phyloP scores from a whole-genome alignment of 2,113 vertebrate species.

The Hemicordylus capensis region DNA sequence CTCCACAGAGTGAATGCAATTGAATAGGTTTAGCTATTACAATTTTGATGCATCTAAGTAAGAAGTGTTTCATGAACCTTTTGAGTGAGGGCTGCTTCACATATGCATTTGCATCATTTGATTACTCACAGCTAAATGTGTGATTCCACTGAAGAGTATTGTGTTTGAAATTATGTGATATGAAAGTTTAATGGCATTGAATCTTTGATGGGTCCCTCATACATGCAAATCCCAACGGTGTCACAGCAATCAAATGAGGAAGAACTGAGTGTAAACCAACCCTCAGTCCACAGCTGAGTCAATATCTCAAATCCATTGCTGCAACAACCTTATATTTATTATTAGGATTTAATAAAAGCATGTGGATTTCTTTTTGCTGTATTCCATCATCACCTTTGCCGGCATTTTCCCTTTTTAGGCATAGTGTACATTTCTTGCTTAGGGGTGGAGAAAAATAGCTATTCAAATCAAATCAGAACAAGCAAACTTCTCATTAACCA shows the following conservation, averaged over 20 bases:
- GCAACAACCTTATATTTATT: neutral
- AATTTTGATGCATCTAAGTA: neutral
- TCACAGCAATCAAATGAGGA: neutral
- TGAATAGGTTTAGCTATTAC: too few relatives aligned
- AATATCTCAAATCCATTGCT: neutral
- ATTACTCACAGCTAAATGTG: neutral
- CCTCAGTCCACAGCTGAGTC: neutral
- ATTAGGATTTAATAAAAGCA: slow-evolving; percentile 20
- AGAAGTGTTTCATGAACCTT: neutral
- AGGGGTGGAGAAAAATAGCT: neutral
- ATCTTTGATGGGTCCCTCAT: neutral
- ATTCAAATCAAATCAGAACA: slow-evolving; percentile 49
- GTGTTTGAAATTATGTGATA: neutral
- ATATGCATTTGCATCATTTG: neutral
- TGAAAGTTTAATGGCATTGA: neutral
- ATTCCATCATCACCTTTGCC: neutral
- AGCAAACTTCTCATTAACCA: slow-evolving; percentile 53
- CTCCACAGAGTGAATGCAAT: too few relatives aligned
- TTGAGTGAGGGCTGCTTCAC: neutral
- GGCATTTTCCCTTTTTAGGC: slow-evolving; percentile 21
- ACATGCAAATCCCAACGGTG: neutral
- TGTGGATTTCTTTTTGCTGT: slow-evolving; percentile 13
- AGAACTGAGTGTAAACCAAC: too few relatives aligned
- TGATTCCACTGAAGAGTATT: neutral
- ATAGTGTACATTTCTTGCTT: slow-evolving; percentile 6